These are phyloP conservation scores for Porites lutea DNA, from an alignment of 64 coral and sea anemone species.

Conservation along the genomic window DNA sequence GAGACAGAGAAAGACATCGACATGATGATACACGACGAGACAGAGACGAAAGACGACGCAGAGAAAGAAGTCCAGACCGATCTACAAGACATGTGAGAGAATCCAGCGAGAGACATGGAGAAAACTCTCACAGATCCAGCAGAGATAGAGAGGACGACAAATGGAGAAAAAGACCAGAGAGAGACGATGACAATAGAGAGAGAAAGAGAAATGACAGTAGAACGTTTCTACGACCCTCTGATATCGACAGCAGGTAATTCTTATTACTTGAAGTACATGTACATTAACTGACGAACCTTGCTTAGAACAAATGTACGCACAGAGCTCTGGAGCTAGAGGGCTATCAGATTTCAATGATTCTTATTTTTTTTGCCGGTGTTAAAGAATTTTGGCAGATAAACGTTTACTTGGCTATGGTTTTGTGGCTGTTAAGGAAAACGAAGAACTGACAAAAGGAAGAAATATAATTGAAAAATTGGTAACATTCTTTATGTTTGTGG, in stretches of 20 bases:
- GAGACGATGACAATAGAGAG: background rate
- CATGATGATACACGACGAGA: background rate
- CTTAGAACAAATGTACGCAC: too few species aligned
- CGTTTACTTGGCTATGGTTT: too few species aligned
- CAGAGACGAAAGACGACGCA: background rate
- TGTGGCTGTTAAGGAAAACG: too few species aligned
- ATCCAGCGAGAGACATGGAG: slow-evolving; percentile 26
- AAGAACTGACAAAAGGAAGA: too few species aligned
- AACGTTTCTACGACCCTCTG: background rate
- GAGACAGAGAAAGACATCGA: background rate
- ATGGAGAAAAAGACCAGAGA: slow-evolving; percentile 26
- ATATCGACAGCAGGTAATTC: background rate
- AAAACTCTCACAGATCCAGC: background rate
- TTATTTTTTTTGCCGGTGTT: background rate
- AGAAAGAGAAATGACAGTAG: background rate
- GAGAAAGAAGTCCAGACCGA: slow-evolving; percentile 17
- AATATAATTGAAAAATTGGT: too few species aligned
- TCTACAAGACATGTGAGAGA: background rate
- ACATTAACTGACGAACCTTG: too few species aligned
- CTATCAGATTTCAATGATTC: too few species aligned
- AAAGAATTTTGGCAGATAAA: background rate
- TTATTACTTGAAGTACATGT: too few species aligned
- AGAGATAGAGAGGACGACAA: slow-evolving; percentile 14
- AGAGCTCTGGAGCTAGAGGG: too few species aligned
- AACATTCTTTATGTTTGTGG: too few species aligned